Base-by-base conservation (phyloP, 1,140 invertebrate species). In the Trichomalopsis sarcophagae region DNA sequence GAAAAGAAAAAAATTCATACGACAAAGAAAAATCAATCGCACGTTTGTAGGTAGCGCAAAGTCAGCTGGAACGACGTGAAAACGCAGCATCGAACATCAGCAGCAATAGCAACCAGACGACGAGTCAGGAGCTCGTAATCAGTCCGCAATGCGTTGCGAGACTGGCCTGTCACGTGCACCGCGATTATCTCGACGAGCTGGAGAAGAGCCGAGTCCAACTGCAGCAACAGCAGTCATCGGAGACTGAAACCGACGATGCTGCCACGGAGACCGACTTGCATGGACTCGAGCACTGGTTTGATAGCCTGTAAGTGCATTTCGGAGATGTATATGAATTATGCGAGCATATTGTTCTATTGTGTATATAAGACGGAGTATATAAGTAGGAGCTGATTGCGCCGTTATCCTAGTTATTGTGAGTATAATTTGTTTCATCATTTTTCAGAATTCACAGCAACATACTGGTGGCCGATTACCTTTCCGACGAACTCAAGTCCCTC, bases 251-350 rank as follows among this genome's bases (percentile, higher is more conserved):
- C 47, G n/a, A 3, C 44, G 5, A 5, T 21, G 17, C 44, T 2
- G 23, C 55, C n/a, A 66, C 3, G 55, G 90, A 92, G 84, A 86
- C 89, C 6, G 85, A 84, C 1, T 85, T 89, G 0, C 87, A 92
- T 0, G 89, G 89, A 11, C 90, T 94, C 84, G 91, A 94, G 84
- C 89, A 90, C 80, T 91, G 91, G 73, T 91, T 94, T 80, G 91
- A 89, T 17, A 90, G 93, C 86, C 87, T 92, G 90, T 92, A 90
- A 82, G 89, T 90, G 88, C 77, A 75, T 88, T 75, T 84, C 76
- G 21, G 2, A 44, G 2, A 75, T n/a, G 17, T 7, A 44, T 36
- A 71, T 40, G 0, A 40, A 13, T n/a, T n/a, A n/a, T 55, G 17
- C 17, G 50, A 47, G 44, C 44, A 36, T 17, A 10, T 21, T 17